Evolutionary conservation across 2,888 invertebrate genomes (phyloP).

Genomic region (Zonitis immaculata): DNA sequence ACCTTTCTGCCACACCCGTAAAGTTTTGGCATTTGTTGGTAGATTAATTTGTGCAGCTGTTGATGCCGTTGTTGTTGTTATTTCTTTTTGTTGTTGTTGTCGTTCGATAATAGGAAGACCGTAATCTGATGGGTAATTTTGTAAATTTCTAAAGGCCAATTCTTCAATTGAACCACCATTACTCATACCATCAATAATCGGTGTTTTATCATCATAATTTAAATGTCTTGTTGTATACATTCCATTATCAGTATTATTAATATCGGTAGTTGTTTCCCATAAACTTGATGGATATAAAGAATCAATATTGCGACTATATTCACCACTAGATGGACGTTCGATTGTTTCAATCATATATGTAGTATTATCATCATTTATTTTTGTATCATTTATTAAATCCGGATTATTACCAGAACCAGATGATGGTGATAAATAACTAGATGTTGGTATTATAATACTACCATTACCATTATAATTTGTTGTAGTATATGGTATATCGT

Average conservation of each 20-base stretch:
- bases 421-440: conserved; percentile 70
- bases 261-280: conserved; percentile 58
- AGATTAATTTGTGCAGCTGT: conserved; percentile 44
- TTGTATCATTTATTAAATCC: conserved; percentile 79
- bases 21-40: conserved; percentile 68
- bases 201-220: conserved; percentile 67
- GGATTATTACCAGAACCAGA: conserved; percentile 75
- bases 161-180: conserved; percentile 61
- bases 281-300: conserved; percentile 75
- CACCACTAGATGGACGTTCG: conserved; percentile 65
- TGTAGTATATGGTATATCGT: conserved; percentile 65
- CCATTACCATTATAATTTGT: conserved; percentile 66
- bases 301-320: conserved; percentile 70
- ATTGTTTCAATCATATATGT: conserved; percentile 36
- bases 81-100: conserved; percentile 43
- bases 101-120: conserved; percentile 64
- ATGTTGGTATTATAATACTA: conserved; percentile 58
- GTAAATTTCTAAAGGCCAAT: conserved; percentile 55
- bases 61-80: conserved; percentile 46
- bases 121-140: conserved; percentile 68
- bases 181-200: conserved; percentile 63
- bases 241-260: conserved; percentile 2
- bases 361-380: conserved; percentile 57
- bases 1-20: conserved; percentile 83
- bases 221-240: conserved; percentile 24